Conservation (phyloP, 2,113 vertebrate species). For the Rhabdomys dilectus region DNA sequence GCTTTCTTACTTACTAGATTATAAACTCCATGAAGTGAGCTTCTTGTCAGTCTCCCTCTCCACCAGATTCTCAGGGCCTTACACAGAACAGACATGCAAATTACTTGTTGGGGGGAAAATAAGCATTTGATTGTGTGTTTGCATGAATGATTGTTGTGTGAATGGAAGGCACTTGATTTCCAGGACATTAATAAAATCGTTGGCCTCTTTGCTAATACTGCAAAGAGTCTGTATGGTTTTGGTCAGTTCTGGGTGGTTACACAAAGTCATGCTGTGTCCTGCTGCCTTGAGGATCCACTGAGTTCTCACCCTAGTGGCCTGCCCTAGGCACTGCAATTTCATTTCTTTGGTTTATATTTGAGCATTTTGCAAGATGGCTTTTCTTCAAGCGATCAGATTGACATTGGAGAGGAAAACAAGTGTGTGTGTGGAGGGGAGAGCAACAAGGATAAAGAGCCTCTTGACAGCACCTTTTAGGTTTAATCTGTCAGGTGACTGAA, state of each 20-base stretch:
- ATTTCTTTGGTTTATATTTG: background rate
- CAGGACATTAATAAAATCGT: background rate
- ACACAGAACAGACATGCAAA: background rate
- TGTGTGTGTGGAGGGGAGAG: too few relatives aligned
- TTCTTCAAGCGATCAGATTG: background rate
- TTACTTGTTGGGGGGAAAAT: constrained; percentile 1
- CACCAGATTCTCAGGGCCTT: background rate
- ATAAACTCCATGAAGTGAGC: background rate
- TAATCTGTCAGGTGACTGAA: background rate
- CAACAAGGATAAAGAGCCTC: background rate
- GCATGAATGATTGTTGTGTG: background rate
- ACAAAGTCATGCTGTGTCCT: background rate
- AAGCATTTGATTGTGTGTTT: background rate
- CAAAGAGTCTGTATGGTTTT: background rate
- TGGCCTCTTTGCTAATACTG: background rate
- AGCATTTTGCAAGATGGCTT: background rate
- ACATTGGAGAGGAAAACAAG: background rate
- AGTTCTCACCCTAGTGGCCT: background rate
- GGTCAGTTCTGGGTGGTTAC: background rate
- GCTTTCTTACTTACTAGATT: background rate
- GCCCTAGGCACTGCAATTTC: background rate
- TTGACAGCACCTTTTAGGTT: background rate
- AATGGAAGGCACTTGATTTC: background rate
- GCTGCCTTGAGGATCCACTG: background rate
- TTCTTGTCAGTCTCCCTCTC: background rate